Evolutionary conservation across 2,113 vertebrate genomes (phyloP).

Genomic region (Myotis brandtii): DNA sequence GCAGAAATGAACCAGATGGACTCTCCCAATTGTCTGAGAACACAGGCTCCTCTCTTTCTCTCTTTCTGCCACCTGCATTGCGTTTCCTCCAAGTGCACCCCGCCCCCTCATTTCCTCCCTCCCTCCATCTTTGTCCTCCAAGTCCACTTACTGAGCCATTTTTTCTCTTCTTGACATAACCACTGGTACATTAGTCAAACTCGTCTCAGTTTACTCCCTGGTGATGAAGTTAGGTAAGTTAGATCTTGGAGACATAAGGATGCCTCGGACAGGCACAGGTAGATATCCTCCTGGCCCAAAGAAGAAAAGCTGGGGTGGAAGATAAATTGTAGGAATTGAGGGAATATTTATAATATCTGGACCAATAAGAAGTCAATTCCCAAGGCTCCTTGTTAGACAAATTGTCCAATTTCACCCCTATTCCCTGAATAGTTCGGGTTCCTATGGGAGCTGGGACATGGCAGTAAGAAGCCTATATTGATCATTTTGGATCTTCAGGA

Average conservation of each 20-base stretch:
- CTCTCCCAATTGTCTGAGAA: background rate
- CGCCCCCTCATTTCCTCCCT: background rate
- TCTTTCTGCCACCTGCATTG: background rate
- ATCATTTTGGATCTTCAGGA: background rate
- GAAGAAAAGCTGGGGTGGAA: background rate
- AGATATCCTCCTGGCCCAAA: background rate
- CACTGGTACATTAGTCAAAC: background rate
- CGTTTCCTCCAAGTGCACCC: background rate
- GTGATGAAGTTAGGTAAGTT: background rate
- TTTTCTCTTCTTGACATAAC: background rate
- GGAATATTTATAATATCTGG: slow-evolving; percentile 50
- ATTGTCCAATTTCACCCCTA: slow-evolving; percentile 37
- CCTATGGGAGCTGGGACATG: background rate
- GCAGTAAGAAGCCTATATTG: background rate
- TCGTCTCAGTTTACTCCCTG: background rate
- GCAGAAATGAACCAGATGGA: background rate
- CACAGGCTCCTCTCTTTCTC: background rate
- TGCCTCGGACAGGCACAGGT: background rate
- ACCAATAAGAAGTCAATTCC: slow-evolving; percentile 38
- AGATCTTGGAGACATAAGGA: background rate
- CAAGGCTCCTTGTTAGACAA: slow-evolving; percentile 71
- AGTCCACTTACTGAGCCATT: slow-evolving; percentile 4
- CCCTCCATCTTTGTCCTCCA: no score
- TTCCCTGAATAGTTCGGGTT: slow-evolving; percentile 37
- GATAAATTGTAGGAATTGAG: background rate